Percentiles rank a stretch among this genome's conserved stretches.
phyloP scores from a whole-genome alignment of 2,888 invertebrate species.

The Linnaemya tessellans region DNA sequence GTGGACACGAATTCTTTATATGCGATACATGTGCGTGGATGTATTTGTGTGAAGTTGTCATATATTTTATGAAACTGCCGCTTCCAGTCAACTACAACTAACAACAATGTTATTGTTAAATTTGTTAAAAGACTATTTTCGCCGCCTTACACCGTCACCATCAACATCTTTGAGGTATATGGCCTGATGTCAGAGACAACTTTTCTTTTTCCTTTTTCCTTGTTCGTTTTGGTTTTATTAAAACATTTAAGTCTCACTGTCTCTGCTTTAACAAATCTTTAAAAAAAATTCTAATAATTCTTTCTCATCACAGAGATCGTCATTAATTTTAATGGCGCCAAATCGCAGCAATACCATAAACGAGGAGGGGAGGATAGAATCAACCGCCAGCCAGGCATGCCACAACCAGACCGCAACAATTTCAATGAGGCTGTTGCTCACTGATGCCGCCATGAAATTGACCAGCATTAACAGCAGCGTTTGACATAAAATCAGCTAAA shows the following conservation, averaged over 20 bases:
- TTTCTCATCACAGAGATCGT: constrained; percentile 51
- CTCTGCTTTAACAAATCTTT: constrained; percentile 64
- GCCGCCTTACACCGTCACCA: constrained; percentile 33
- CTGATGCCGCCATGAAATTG: constrained; percentile 39
- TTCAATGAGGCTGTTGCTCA: constrained; percentile 32
- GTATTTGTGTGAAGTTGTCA: constrained; percentile 50
- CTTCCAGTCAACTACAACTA: constrained; percentile 14
- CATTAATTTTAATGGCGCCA: constrained; percentile 58
- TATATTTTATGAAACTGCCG: constrained; percentile 54
- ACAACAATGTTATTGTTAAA: constrained; percentile 45
- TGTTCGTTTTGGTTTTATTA: background rate
- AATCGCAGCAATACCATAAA: constrained; percentile 5
- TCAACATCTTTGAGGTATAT: background rate
- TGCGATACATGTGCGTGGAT: background rate
- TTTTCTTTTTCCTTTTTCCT: background rate
- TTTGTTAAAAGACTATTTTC: constrained; percentile 35
- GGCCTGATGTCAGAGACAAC: constrained; percentile 43
- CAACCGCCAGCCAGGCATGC: background rate
- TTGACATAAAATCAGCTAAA: constrained; percentile 48
- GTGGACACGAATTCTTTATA: constrained; percentile 12
- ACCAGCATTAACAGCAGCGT: constrained; percentile 48
- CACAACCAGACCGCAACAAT: constrained; percentile 44
- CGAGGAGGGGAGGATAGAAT: background rate
- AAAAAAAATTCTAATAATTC: constrained; percentile 64
- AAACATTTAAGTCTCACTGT: constrained; percentile 58